Base-by-base conservation (phyloP, 1,140 invertebrate species). In the Adoxophyes honmai region DNA sequence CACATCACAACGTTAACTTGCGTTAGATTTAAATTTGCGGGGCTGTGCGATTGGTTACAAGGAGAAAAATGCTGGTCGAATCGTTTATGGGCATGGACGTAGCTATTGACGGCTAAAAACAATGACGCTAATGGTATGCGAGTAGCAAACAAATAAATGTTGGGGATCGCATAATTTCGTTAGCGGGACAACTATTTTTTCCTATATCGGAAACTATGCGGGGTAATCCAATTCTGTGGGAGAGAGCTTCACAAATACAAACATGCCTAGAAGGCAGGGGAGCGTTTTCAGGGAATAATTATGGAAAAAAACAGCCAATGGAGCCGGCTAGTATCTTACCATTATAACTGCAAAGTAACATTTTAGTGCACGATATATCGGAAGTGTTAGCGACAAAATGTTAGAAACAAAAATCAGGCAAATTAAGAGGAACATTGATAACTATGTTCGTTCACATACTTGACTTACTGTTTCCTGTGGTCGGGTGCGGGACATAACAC, bases 401-500 rank as follows among this genome's bases (percentile, higher is more conserved):
- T 81, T 85, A 84, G 75, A 71, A 74, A 75, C 62, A 73, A 70
- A 74, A 55, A 66, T 76, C 76, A 88, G 81, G 81, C 82, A 83
- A 79, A 81, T 77, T 38, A 37, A n/a, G n/a, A n/a, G 9, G 14
- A 11, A 42, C 48, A 59, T 34, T 39, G 36, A 55, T 39, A 53
- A 34, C 21, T 34, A 44, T 18, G 15, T 35, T 34, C 34, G 35
- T 34, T 73, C 72, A 88, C 85, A 88, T 88, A 87, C 82, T 81
- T 87, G 83, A 93, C 92, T 93, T 93, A 93, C 92, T 92, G 91
- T 91, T 93, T 93, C 92, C 92, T 93, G 91, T 80, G 85, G 81
- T 76, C 70, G 82, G 83, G 81, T 90, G 85, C 85, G 73, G 81
- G 78, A 88, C 85, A 88, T 81, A 86, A 80, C 77, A 88, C 82